phyloP scores from a whole-genome alignment of 2,797 vertebrate genomes.

The Crenichthys baileyi region DNA sequence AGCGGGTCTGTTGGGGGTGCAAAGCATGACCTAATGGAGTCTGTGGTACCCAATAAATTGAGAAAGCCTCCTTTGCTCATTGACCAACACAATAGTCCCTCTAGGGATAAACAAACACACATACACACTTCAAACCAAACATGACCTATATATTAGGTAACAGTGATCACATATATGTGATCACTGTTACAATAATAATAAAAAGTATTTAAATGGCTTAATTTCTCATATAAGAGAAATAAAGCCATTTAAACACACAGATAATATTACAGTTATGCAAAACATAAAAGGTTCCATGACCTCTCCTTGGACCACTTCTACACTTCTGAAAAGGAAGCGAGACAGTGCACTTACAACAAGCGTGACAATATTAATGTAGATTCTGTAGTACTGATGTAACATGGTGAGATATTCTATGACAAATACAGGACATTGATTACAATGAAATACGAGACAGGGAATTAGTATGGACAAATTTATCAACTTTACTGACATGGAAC shows the following conservation, averaged over 20 bases:
- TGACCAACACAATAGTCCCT: slow-evolving; percentile 81
- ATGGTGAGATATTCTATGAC: too few relatives aligned
- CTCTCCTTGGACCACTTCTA: neutral
- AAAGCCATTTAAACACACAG: neutral
- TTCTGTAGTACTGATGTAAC: too few relatives aligned
- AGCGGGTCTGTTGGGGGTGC: slow-evolving; percentile 49
- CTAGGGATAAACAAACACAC: slow-evolving; percentile 57
- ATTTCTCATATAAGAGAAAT: neutral
- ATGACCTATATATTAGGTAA: neutral
- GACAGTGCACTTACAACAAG: neutral
- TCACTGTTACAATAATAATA: too few relatives aligned
- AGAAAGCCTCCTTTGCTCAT: slow-evolving; percentile 81
- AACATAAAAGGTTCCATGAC: neutral
- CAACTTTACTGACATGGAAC: too few relatives aligned
- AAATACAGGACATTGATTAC: too few relatives aligned
- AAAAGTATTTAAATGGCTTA: too few relatives aligned
- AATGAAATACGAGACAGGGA: too few relatives aligned
- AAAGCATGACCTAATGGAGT: slow-evolving; percentile 71
- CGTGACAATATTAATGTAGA: too few relatives aligned
- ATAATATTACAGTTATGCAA: neutral
- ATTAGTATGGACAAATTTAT: too few relatives aligned
- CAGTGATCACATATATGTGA: neutral
- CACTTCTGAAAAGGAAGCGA: neutral
- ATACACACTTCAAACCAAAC: neutral
- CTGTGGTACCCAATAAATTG: slow-evolving; percentile 73